These are phyloP conservation scores for Polypedilum vanderplanki DNA, from an alignment of 1,140 invertebrate genomes.

Conservation along the genomic window DNA sequence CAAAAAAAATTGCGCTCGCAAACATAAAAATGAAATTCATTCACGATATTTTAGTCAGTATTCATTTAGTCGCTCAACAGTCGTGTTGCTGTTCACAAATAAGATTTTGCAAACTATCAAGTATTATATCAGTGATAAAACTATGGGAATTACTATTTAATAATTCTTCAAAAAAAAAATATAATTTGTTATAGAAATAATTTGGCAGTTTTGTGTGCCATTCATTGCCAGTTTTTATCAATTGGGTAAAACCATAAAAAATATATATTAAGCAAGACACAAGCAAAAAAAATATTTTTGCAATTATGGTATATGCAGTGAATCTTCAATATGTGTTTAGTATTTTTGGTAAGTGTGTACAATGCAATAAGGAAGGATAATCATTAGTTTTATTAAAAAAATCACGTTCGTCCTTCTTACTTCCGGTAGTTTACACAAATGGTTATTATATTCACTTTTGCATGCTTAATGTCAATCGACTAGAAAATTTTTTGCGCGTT, in stretches of 20 bases:
- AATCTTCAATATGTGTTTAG: background rate
- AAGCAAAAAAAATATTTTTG: background rate
- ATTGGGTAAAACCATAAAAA: background rate
- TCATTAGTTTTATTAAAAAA: background rate
- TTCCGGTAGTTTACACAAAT: background rate
- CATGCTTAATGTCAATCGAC: background rate
- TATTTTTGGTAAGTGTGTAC: conserved; percentile 3
- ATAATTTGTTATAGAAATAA: background rate
- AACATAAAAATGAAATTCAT: conserved; percentile 1
- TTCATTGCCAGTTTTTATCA: background rate
- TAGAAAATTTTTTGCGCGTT: background rate
- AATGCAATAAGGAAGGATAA: background rate
- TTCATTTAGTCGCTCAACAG: background rate
- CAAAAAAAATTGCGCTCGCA: background rate
- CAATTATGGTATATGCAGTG: background rate
- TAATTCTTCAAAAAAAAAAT: background rate
- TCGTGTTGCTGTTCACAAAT: background rate
- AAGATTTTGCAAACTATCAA: background rate
- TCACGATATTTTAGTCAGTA: background rate
- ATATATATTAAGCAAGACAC: background rate
- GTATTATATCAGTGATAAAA: background rate
- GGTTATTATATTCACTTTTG: background rate
- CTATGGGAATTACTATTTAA: background rate
- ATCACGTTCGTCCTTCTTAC: background rate
- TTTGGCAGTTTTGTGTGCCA: background rate